Conservation (phyloP, 2,113 vertebrate genomes). For the Sphaerodactylus townsendi region DNA sequence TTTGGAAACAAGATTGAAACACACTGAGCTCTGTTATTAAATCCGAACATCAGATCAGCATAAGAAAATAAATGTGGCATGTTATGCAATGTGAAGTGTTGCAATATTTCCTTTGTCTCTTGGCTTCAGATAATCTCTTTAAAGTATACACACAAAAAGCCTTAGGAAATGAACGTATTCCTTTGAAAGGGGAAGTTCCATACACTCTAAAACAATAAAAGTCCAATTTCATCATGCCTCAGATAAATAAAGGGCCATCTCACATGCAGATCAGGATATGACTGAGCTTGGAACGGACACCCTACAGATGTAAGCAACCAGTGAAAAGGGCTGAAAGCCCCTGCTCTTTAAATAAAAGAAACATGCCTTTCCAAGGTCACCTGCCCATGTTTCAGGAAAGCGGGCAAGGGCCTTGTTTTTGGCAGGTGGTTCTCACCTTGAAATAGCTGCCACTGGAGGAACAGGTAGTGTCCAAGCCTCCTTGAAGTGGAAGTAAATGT, state of each 20-base stretch:
- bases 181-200: not conserved
- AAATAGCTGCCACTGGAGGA: no score
- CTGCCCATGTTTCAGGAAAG: no score
- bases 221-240: not conserved
- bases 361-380: not conserved
- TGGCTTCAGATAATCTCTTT: constrained; percentile 12
- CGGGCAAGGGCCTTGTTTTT: no score
- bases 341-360: no score
- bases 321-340: not conserved
- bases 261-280: not conserved
- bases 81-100: constrained; percentile 5
- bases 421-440: no score
- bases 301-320: no score
- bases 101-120: not conserved
- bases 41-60: not conserved
- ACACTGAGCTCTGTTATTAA: not conserved
- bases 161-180: not conserved
- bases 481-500: no score
- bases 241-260: not conserved
- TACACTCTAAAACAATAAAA: not conserved
- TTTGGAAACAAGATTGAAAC: not conserved
- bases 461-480: no score
- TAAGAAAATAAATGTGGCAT: not conserved
- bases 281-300: not conserved
- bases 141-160: not conserved